Evolutionary conservation across 2,888 invertebrate genomes (phyloP).

Genomic region (Antheraea yamamai): DNA sequence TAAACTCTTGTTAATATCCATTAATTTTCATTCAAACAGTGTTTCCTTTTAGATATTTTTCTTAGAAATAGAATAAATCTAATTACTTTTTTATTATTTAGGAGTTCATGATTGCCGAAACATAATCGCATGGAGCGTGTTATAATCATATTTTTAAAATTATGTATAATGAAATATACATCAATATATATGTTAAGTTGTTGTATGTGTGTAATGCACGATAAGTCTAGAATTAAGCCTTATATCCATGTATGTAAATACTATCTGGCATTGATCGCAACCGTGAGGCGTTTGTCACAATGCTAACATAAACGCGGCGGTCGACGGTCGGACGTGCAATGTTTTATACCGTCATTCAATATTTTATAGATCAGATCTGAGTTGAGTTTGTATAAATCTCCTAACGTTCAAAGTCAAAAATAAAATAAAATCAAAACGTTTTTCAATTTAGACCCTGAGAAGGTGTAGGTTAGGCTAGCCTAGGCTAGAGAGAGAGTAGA

Average conservation of each 20-base stretch:
- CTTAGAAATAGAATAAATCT: too few species aligned
- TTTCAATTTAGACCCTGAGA: too few species aligned
- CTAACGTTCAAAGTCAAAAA: not conserved
- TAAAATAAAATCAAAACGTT: not conserved
- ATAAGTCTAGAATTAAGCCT: constrained; percentile 10
- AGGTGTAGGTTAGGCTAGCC: too few species aligned
- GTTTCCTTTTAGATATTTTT: too few species aligned
- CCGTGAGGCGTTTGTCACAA: not conserved
- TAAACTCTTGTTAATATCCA: too few species aligned
- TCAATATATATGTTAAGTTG: not conserved
- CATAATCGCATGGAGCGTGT: too few species aligned
- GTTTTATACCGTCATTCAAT: not conserved
- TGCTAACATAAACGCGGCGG: not conserved
- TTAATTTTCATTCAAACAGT: too few species aligned
- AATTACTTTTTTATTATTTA: not conserved
- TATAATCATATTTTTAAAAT: not conserved
- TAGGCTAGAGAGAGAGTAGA: too few species aligned
- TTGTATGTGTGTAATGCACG: not conserved
- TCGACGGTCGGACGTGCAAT: not conserved
- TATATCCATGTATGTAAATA: constrained; percentile 11
- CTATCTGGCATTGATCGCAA: constrained; percentile 16
- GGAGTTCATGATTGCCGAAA: not conserved
- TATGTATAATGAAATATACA: not conserved
- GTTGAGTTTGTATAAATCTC: not conserved
- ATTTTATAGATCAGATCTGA: not conserved